Evolutionary conservation across 1,140 invertebrate species (phyloP), one percentile per base, ranked within the genome.

Genomic region (Papilio polyxenes): DNA sequence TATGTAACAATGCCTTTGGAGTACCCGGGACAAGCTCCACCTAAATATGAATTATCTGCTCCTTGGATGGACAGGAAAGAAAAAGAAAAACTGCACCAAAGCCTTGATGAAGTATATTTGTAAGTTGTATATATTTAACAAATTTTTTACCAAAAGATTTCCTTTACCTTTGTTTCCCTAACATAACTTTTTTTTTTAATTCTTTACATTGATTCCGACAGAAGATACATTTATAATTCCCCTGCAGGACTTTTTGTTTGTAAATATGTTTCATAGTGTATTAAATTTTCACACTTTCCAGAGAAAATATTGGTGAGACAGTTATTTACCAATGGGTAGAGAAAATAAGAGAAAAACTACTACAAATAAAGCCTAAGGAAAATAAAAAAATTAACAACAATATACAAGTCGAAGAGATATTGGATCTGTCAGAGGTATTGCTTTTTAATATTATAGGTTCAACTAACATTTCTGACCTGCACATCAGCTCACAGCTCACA

Each of bases 291-390:
- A n/a, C n/a, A 69, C 10, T 87, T 95, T 95, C 65, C 87, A 97
- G 97, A 89, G 95, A 96, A 84, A 96, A 96, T 93, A 88, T 96
- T 81, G 97, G 97, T 62, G 96, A 97, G 94, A 96, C 95, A 85
- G 95, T 98, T 23, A 93, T 98, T 56, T 98, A 96, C 90, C 95
- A 97, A 87, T 97, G 97, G 97, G 96, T 97, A 48, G 97, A 97
- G 91, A 96, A 95, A 90, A 94, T 97, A 75, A 93, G 97, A 88
- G 96, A 97, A 91, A 95, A 96, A 84, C 87, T 97, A 37, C 91
- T 95, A 65, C 87, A 80, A 81, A 84, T 92, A 49, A 91, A 92
- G 81, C 84, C 87, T 10, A 81, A 82, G 6, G 85, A 90, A 78
- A 81, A 85, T 79, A 53, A 84, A 37, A 89, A 90, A 51, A 88